These are phyloP conservation scores for Colistium nudipinnis DNA, from an alignment of 2,113 vertebrate species.

Conservation along the genomic window DNA sequence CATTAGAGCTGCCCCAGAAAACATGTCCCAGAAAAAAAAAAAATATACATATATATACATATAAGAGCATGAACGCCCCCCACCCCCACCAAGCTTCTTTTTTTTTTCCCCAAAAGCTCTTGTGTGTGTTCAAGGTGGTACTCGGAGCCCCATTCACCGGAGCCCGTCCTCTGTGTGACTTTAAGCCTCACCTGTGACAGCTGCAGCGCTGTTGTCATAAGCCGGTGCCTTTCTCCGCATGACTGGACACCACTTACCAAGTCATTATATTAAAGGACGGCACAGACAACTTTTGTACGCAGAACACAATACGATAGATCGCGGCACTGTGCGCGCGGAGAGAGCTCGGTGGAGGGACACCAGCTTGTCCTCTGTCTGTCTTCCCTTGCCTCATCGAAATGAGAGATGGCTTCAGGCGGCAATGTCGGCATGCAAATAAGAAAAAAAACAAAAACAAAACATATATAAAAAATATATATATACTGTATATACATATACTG, in stretches of 20 bases:
- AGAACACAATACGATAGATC: conserved; percentile 13
- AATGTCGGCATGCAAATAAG: conserved; percentile 26
- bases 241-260: conserved; percentile 60
- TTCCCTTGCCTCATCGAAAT: conserved; percentile 34
- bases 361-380: conserved; percentile 51
- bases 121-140: conserved; percentile 24
- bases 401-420: conserved; percentile 8
- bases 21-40: background rate
- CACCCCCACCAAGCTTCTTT: background rate
- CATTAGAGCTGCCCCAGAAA: background rate
- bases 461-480: no score
- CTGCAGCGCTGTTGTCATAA: conserved; percentile 44
- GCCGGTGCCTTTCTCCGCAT: conserved; percentile 35
- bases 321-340: conserved; percentile 27
- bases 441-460: no score
- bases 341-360: conserved; percentile 51
- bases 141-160: conserved; percentile 15
- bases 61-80: background rate
- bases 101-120: background rate
- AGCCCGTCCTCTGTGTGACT: conserved; percentile 37
- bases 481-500: no score
- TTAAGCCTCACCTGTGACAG: conserved; percentile 53
- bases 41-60: no score
- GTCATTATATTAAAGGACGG: conserved; percentile 48
- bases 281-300: conserved; percentile 43